Evolutionary conservation across 2,797 vertebrate species (phyloP).

Genomic region (Esox lucius): DNA sequence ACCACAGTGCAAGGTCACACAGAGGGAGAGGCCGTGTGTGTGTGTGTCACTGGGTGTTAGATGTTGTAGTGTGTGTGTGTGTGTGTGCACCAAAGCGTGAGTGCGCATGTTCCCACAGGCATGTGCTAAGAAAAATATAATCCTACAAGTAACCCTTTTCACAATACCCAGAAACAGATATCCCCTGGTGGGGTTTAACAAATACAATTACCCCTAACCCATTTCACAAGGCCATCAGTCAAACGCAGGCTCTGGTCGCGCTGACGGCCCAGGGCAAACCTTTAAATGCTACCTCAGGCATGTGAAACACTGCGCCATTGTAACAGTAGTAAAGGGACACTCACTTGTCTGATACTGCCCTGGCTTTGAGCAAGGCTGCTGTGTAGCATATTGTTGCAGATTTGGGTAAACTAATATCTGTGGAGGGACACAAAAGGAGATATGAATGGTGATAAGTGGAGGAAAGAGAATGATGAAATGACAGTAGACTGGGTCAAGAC

Average conservation of each 20-base stretch:
- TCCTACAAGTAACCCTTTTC: background rate
- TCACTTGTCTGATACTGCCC: conserved; percentile 99
- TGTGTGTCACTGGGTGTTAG: background rate
- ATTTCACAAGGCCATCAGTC: background rate
- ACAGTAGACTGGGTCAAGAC: background rate
- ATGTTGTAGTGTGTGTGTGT: background rate
- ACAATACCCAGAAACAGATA: conserved; percentile 11
- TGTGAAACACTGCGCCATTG: conserved; percentile 4
- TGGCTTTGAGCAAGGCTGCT: conserved; percentile 96
- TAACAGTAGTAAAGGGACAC: conserved; percentile 60
- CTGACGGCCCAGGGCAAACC: conserved; percentile 12
- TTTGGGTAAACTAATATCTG: conserved; percentile 99
- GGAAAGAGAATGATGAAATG: background rate
- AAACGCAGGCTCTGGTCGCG: conserved; percentile 7
- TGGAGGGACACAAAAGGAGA: conserved; percentile 64
- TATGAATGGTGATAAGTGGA: background rate
- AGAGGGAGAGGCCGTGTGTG: background rate
- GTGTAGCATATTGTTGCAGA: conserved; percentile 99
- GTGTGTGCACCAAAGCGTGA: background rate
- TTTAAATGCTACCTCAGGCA: conserved; percentile 18
- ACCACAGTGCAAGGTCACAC: background rate
- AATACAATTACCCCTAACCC: conserved; percentile 16
- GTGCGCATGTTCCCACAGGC: background rate
- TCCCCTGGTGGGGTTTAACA: conserved; percentile 15
- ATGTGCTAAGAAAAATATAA: conserved; percentile 3